These are phyloP conservation scores for Ageneiosus marmoratus DNA, from an alignment of 2,113 vertebrate species.

Conservation along the genomic window DNA sequence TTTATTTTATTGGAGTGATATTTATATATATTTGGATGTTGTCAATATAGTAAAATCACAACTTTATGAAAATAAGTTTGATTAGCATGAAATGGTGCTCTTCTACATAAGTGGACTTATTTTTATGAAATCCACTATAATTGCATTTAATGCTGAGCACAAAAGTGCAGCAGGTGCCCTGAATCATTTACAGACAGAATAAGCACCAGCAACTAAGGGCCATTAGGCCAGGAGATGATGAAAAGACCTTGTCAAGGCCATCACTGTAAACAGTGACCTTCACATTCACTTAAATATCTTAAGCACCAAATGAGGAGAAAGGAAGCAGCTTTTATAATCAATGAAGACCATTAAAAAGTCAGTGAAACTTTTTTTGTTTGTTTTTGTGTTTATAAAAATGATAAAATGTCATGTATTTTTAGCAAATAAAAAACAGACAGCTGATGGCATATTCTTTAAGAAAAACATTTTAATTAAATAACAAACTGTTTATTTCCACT, in stretches of 20 bases:
- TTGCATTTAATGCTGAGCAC: conserved; percentile 24
- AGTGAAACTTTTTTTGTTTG: conserved; percentile 28
- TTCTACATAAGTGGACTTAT: conserved; percentile 11
- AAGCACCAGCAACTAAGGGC: conserved; percentile 30
- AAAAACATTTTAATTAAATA: conserved; percentile 14
- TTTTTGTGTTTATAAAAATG: conserved; percentile 34
- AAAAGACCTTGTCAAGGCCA: conserved; percentile 41
- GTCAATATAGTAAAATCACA: background rate
- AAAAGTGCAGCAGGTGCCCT: conserved; percentile 43
- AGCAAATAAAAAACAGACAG: background rate
- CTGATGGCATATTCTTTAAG: background rate
- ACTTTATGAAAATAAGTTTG: background rate
- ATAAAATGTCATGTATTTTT: conserved; percentile 34
- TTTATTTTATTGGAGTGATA: background rate
- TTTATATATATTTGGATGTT: background rate
- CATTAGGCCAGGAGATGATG: conserved; percentile 35
- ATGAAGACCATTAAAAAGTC: background rate
- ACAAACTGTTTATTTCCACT: conserved; percentile 19
- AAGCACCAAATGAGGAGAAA: conserved; percentile 34
- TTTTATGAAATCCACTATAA: conserved; percentile 14
- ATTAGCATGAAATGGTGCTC: background rate
- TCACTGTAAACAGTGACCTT: conserved; percentile 46
- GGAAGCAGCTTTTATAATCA: conserved; percentile 39
- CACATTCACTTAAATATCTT: conserved; percentile 52
- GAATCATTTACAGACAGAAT: conserved; percentile 31